Evolutionary conservation across 2,113 vertebrate genomes (phyloP).

Genomic region (Argyrosomus japonicus): DNA sequence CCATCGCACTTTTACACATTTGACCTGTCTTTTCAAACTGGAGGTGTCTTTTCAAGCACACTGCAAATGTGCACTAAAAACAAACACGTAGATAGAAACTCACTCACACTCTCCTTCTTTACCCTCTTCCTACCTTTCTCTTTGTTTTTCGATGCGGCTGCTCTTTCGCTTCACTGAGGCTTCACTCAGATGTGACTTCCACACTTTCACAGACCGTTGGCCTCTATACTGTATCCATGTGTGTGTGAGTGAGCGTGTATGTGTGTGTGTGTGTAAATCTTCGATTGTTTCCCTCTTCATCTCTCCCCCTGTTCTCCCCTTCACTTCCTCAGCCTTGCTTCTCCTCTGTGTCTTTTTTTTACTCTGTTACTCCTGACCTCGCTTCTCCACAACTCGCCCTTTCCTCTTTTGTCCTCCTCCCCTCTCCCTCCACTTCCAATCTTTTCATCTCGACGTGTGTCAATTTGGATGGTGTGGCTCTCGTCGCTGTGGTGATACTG

Average conservation of each 20-base stretch:
- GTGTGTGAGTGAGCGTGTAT: not conserved
- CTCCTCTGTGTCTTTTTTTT: slow-evolving; percentile 6
- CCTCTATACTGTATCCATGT: slow-evolving; percentile 27
- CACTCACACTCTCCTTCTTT: not conserved
- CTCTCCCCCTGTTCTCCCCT: slow-evolving; percentile 31
- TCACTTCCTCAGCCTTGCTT: not conserved
- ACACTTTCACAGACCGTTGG: slow-evolving; percentile 57
- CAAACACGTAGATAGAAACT: slow-evolving; percentile 19
- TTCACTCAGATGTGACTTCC: slow-evolving; percentile 61
- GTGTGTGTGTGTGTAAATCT: slow-evolving; percentile 25
- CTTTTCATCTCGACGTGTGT: slow-evolving; percentile 52
- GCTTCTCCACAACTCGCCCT: slow-evolving; percentile 4
- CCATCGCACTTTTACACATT: not conserved
- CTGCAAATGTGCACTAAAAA: slow-evolving; percentile 28
- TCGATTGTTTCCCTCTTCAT: slow-evolving; percentile 40
- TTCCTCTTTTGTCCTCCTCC: not conserved
- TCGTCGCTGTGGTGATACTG: slow-evolving; percentile 22
- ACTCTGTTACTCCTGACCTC: not conserved
- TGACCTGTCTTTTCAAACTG: not conserved
- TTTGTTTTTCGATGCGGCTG: slow-evolving; percentile 43
- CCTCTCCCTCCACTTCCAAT: not conserved
- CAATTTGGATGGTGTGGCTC: slow-evolving; percentile 35
- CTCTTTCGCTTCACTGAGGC: slow-evolving; percentile 51
- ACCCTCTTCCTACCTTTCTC: slow-evolving; percentile 13
- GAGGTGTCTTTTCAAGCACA: not conserved